Conservation (phyloP, 2,888 invertebrate species). For the Kuschelorhynchus macadamiae region DNA sequence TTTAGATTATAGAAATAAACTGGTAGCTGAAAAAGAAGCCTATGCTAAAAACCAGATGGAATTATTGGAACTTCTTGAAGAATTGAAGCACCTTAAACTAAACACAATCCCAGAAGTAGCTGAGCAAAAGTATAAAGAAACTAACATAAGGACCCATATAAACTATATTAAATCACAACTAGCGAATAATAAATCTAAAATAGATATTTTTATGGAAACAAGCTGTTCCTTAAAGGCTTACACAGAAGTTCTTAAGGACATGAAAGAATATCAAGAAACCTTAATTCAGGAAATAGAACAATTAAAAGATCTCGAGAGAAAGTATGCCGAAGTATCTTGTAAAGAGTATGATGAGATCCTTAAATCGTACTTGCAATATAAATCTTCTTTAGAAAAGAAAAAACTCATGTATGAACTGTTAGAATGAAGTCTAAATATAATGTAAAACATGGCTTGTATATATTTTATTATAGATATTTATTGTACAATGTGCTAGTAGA, state of each 20-base stretch:
- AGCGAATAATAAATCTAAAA: conserved; percentile 55
- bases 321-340: conserved; percentile 66
- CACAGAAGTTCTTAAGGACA: conserved; percentile 62
- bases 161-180: conserved; percentile 63
- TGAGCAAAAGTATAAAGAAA: conserved; percentile 63
- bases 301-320: conserved; percentile 63
- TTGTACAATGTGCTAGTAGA: not conserved
- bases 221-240: conserved; percentile 67
- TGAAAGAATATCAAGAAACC: conserved; percentile 65
- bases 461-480: not conserved
- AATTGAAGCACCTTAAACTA: conserved; percentile 64
- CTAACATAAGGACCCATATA: conserved; percentile 63
- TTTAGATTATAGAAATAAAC: conserved; percentile 62
- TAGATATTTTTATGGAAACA: conserved; percentile 68
- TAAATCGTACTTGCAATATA: conserved; percentile 66
- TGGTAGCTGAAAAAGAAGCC: conserved; percentile 62
- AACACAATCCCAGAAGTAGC: conserved; percentile 60
- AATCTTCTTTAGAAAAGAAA: conserved; percentile 65
- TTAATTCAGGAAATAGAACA: conserved; percentile 64
- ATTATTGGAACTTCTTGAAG: conserved; percentile 61
- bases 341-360: conserved; percentile 68
- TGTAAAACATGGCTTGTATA: conserved; percentile 1
- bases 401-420: conserved; percentile 54
- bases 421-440: conserved; percentile 9
- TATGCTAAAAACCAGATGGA: conserved; percentile 63